Percentiles rank a stretch among this genome's conserved stretches.
Conservation (phyloP, 2,113 vertebrate genomes). For the Protomyctophum bolini region DNA sequence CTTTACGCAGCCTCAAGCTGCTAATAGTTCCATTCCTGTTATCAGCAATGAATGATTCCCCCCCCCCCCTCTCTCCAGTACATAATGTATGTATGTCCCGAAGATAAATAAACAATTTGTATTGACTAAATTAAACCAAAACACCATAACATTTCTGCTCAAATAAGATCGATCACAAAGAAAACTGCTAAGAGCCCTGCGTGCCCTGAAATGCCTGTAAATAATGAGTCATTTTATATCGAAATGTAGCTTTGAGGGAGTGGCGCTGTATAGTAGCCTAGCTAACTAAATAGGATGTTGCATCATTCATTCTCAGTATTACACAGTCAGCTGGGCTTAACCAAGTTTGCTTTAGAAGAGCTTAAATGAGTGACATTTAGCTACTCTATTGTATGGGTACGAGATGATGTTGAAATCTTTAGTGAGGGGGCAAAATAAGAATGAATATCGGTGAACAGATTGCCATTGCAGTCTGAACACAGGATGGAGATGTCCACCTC, state of each 20-base stretch:
- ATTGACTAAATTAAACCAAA: slow-evolving; percentile 30
- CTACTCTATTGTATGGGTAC: slow-evolving; percentile 5
- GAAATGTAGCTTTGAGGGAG: slow-evolving; percentile 58
- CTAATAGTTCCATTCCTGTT: slow-evolving; percentile 20
- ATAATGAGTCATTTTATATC: slow-evolving; percentile 16
- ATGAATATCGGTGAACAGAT: slow-evolving; percentile 5
- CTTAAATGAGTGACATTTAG: slow-evolving; percentile 19
- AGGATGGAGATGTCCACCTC: too few relatives aligned
- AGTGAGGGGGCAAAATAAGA: neutral
- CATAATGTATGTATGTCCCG: too few relatives aligned
- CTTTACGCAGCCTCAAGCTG: slow-evolving; percentile 24
- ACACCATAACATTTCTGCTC: slow-evolving; percentile 5
- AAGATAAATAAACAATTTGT: neutral
- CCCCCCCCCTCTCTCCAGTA: too few relatives aligned
- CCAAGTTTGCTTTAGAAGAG: slow-evolving; percentile 4
- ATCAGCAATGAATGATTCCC: slow-evolving; percentile 21
- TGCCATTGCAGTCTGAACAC: too few relatives aligned
- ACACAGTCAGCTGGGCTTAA: slow-evolving; percentile 37
- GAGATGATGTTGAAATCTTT: neutral
- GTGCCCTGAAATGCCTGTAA: slow-evolving; percentile 32
- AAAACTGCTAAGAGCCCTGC: slow-evolving; percentile 27
- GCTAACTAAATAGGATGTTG: slow-evolving; percentile 62
- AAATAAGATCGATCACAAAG: slow-evolving; percentile 8
- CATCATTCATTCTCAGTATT: slow-evolving; percentile 60
- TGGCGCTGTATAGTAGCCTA: slow-evolving; percentile 28